Evolutionary conservation across 1,140 invertebrate species (phyloP).

Genomic region (Brachionus rubens): DNA sequence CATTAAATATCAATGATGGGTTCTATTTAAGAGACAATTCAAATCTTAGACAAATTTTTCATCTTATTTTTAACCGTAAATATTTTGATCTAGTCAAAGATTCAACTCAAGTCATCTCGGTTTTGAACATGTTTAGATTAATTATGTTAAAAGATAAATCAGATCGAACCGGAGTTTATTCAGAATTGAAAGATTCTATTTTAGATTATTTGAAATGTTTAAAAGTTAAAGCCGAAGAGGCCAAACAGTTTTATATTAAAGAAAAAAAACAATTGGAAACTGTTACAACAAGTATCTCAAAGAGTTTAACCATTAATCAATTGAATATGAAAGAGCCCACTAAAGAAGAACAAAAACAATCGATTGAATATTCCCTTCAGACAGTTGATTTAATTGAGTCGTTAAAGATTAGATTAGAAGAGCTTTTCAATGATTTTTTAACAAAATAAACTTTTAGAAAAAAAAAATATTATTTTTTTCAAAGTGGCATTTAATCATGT

Average conservation of each 20-base stretch:
- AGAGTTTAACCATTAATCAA: background rate
- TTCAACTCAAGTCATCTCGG: background rate
- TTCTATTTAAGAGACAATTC: background rate
- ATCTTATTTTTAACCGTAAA: background rate
- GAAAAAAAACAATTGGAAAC: background rate
- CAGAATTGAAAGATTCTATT: background rate
- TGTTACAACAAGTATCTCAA: background rate
- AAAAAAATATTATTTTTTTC: background rate
- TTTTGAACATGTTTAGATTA: slow-evolving; percentile 16
- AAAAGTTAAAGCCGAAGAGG: background rate
- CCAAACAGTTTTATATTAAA: background rate
- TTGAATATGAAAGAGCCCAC: background rate
- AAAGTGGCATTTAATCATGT: slow-evolving; percentile 9
- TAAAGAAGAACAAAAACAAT: slow-evolving; percentile 11
- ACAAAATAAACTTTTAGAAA: slow-evolving; percentile 5
- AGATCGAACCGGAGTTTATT: slow-evolving; percentile 8
- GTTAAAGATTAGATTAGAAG: slow-evolving; percentile 13
- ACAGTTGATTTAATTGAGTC: slow-evolving; percentile 18
- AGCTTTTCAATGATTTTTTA: background rate
- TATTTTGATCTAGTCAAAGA: background rate
- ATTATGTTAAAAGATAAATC: slow-evolving; percentile 20
- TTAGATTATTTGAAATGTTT: background rate
- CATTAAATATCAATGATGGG: background rate
- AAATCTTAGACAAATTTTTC: background rate
- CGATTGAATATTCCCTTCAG: background rate